A percentile compares a stretch with the other conserved stretches of the same genome.
These are phyloP conservation scores for Mionectes macconnelli DNA, from an alignment of 2,113 vertebrate genomes.

Conservation along the genomic window DNA sequence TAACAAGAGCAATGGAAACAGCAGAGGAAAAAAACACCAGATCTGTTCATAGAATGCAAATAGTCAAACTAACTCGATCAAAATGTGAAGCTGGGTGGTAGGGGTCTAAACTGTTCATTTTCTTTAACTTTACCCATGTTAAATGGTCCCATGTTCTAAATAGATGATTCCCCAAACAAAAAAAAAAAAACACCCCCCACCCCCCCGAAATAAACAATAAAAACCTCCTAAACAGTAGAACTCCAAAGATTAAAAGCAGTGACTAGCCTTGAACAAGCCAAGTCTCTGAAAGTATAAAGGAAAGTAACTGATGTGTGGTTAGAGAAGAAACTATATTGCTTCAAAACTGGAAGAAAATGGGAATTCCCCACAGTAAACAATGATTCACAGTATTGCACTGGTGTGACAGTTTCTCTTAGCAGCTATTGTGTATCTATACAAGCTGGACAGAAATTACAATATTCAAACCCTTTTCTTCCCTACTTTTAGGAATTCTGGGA, in stretches of 20 bases:
- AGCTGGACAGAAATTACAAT: not conserved
- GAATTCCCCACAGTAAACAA: not conserved
- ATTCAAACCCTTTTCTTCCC: not conserved
- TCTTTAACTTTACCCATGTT: not conserved
- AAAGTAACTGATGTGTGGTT: not conserved
- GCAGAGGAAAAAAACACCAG: not conserved
- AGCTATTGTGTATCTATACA: too few species aligned
- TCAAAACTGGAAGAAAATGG: not conserved
- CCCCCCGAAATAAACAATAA: not conserved
- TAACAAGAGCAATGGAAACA: slow-evolving; percentile 7
- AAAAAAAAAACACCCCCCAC: not conserved
- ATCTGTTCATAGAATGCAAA: not conserved
- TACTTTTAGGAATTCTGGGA: not conserved
- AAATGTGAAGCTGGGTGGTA: not conserved
- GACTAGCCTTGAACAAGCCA: not conserved
- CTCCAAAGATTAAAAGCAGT: not conserved
- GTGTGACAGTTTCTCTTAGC: not conserved
- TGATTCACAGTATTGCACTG: not conserved
- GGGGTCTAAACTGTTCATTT: not conserved
- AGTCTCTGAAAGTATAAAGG: not conserved
- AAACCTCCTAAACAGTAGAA: not conserved
- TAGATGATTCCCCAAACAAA: not conserved
- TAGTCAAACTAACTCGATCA: not conserved
- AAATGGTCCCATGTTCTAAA: not conserved
- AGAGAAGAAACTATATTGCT: not conserved